These are phyloP conservation scores for Trachemys scripta DNA, from an alignment of 2,113 vertebrate species.

Conservation along the genomic window DNA sequence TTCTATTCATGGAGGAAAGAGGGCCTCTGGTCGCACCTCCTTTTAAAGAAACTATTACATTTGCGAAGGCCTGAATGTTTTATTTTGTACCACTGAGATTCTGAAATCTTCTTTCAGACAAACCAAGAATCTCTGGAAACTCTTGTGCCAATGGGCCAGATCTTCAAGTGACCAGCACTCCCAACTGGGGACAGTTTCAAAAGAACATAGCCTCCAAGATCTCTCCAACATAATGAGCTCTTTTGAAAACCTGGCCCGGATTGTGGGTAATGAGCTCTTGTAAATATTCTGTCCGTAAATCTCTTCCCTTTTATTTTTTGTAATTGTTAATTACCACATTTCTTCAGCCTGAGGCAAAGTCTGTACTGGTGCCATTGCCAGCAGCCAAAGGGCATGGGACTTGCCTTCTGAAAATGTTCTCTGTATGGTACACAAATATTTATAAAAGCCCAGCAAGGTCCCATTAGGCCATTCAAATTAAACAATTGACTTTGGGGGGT, in stretches of 20 bases:
- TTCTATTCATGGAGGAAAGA: neutral
- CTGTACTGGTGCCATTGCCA: accelerated
- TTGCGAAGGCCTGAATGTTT: neutral
- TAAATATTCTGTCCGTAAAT: neutral
- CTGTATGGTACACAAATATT: neutral
- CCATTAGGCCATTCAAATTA: accelerated
- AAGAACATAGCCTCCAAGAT: accelerated
- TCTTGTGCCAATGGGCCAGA: neutral
- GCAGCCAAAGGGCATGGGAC: neutral
- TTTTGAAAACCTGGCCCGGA: neutral
- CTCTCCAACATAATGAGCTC: accelerated
- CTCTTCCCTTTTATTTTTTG: neutral
- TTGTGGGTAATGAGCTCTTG: neutral
- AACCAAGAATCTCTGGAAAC: neutral
- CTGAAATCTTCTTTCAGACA: neutral
- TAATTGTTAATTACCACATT: accelerated
- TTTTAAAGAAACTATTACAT: neutral
- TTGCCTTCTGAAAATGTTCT: neutral
- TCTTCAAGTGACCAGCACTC: neutral
- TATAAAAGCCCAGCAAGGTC: accelerated
- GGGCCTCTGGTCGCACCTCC: neutral
- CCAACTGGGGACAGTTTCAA: neutral
- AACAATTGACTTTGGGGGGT: neutral
- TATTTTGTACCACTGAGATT: neutral
- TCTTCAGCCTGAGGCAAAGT: neutral